A percentile compares a stretch with the other conserved stretches of the same genome.
Conservation (phyloP, 92 coral and sea anemone species). For the Pocillopora meandrina region DNA sequence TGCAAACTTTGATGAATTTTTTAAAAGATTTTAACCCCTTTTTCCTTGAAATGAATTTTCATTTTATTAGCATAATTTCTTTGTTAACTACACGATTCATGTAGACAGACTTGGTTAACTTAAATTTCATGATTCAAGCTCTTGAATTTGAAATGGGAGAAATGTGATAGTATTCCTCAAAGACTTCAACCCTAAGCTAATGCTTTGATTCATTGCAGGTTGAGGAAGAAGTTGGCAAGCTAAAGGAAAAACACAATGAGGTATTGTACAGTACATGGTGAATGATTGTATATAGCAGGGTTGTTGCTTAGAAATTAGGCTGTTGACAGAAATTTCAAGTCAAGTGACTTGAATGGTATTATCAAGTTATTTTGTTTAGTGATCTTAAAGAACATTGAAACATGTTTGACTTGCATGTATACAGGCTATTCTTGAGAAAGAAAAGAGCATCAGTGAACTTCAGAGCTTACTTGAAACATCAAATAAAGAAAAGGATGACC, state of each 20-base stretch:
- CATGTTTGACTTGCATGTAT: not conserved
- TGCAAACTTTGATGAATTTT: no score
- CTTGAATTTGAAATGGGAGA: no score
- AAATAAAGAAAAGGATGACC: conserved; percentile 68
- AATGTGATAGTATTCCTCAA: not conserved
- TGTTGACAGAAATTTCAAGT: not conserved
- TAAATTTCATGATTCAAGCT: no score
- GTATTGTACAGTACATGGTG: conserved; percentile 26
- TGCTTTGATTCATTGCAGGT: conserved; percentile 49
- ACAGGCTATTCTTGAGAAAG: conserved; percentile 65
- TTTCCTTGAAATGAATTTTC: no score
- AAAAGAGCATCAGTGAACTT: conserved; percentile 72
- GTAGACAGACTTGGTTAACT: no score
- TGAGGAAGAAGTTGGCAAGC: conserved; percentile 66
- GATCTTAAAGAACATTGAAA: not conserved
- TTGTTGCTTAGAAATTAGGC: no score
- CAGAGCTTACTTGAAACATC: conserved; percentile 63
- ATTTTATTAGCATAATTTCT: no score
- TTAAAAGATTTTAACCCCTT: no score
- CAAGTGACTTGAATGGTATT: not conserved
- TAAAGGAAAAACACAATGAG: conserved; percentile 76
- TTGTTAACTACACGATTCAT: no score
- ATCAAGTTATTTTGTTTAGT: not conserved
- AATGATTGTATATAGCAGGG: no score
- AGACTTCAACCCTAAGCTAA: no score